Percentiles rank a stretch among this genome's conserved stretches.
Evolutionary conservation across 2,888 invertebrate species (phyloP).

Genomic region (Protonemura montana): DNA sequence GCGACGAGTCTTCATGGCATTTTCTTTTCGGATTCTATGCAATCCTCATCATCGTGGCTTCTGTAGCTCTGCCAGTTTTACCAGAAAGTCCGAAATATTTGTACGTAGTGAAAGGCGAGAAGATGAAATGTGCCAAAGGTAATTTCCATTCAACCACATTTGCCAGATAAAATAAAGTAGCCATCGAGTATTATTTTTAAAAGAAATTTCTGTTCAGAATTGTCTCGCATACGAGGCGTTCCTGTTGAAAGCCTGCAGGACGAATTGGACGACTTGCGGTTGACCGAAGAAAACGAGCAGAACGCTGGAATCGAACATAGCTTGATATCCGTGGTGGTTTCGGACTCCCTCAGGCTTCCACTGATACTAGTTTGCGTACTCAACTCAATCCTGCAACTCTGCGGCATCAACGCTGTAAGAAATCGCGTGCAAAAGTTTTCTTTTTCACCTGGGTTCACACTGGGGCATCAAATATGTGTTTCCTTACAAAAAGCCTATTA

Average conservation of each 20-base stretch:
- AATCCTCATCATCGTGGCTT: conserved; percentile 71
- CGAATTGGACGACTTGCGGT: conserved; percentile 47
- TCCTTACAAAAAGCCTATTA: no score
- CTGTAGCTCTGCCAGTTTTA: conserved; percentile 69
- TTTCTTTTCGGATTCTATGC: conserved; percentile 76
- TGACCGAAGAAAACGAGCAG: conserved; percentile 48
- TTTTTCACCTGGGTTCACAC: no score
- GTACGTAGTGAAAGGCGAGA: conserved; percentile 72
- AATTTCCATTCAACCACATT: not conserved
- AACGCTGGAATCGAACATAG: conserved; percentile 60
- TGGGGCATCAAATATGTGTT: no score
- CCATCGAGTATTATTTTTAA: no score
- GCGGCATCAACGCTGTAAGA: conserved; percentile 88
- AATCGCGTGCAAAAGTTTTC: no score
- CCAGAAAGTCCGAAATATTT: conserved; percentile 93
- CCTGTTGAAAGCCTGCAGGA: conserved; percentile 44
- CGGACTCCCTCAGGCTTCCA: conserved; percentile 71
- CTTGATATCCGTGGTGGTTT: conserved; percentile 66
- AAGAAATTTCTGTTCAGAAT: conserved; percentile 59
- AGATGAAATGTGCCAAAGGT: conserved; percentile 51
- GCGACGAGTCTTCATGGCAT: conserved; percentile 68
- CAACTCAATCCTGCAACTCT: conserved; percentile 88
- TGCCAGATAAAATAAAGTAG: no score
- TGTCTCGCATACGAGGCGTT: conserved; percentile 68
- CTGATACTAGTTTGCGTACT: conserved; percentile 78